Evolutionary conservation across 2,113 vertebrate genomes (phyloP), one percentile per base, ranked within the genome.

Genomic region (Columbina picui): DNA sequence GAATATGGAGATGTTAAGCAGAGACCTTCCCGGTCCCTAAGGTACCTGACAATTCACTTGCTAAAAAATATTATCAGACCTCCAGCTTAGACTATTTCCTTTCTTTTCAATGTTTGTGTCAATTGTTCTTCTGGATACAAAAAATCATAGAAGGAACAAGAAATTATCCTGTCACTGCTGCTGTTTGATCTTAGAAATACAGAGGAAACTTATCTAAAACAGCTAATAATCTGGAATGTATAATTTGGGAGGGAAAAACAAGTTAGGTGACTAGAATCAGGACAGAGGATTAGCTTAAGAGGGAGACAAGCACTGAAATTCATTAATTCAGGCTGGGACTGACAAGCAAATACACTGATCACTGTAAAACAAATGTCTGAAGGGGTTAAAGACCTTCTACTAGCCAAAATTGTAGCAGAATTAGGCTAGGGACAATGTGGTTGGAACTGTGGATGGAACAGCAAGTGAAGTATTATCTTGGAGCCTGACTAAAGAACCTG

Each of bases 241-340:
- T 43, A 39, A 49, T 68, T 83, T 36, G 7, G 11, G 43, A 73
- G 15, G 4, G 56, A 80, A 67, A 70, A 65, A 7, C 1, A 50
- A 88, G 64, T 53, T 50, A 34, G 3, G 13, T 92, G 7, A 38
- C 21, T 41, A 55, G 6, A 39, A 15, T 10, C 10, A 61, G 4
- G 17, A 60, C 2, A 30, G 6, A 53, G 9, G 8, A 52, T 13
- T 71, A n/a, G 1, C 4, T 89, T 59, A 36, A 79, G 82, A 68
- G 32, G 3, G 17, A 59, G 26, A 47, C 14, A 76, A 63, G 13
- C 7, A 56, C 29, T 61, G n/a, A 83, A 82, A 85, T 71, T 67
- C 34, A 63, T 6, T 4, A 0, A 0, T 69, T 53, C 7, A 39
- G 22, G 41, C 3, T 4, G 4, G 9, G 13, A 38, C 14, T 20